These are phyloP conservation scores for Trimorus sp. DNA, from an alignment of 2,888 invertebrate species.

Conservation along the genomic window DNA sequence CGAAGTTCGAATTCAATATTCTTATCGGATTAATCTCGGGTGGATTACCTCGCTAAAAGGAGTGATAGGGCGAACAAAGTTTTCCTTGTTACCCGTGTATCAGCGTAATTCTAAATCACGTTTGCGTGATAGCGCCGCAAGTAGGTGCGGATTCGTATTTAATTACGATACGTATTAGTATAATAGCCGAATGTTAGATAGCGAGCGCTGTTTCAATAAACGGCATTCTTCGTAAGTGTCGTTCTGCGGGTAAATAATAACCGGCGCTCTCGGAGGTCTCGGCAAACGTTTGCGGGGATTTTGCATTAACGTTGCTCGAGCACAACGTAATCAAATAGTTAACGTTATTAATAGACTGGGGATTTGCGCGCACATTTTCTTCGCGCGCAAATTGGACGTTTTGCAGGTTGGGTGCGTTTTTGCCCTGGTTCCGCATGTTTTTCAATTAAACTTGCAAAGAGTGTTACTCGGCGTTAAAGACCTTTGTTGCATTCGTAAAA, in stretches of 20 bases:
- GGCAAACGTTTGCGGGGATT: background rate
- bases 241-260: background rate
- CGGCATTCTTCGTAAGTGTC: constrained; percentile 2
- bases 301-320: too few species aligned
- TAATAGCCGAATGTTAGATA: constrained; percentile 8
- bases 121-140: background rate
- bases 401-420: too few species aligned
- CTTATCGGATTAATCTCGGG: too few species aligned
- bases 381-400: too few species aligned
- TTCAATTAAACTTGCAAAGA: too few species aligned
- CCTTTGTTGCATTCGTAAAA: too few species aligned
- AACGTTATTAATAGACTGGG: too few species aligned
- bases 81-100: background rate
- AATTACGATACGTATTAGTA: constrained; percentile 13
- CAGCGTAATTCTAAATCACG: background rate
- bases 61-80: background rate
- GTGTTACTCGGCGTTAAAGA: too few species aligned
- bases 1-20: too few species aligned
- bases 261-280: background rate
- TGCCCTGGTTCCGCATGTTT: too few species aligned
- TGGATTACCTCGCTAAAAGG: background rate
- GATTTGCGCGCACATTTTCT: too few species aligned
- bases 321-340: background rate
- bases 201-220: constrained; percentile 3
- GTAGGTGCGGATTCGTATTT: constrained; percentile 1